Evolutionary conservation across 2,113 vertebrate genomes (phyloP), one percentile per base, ranked within the genome.

Genomic region (Pygoscelis antarcticus): DNA sequence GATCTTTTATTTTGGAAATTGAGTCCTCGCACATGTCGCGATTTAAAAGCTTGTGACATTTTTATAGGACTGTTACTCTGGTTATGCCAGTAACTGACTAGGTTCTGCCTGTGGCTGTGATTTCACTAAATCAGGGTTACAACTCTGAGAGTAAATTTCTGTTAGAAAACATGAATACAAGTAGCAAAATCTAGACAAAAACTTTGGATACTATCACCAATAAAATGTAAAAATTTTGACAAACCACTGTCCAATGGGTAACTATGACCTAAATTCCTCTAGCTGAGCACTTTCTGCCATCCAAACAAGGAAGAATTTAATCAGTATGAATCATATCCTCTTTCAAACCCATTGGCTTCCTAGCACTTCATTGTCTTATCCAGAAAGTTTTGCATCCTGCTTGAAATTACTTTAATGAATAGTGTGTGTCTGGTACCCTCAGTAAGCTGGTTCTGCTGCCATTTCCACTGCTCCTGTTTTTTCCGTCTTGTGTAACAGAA

Each of bases 381-480:
- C 70, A 86, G 80, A 95, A 65, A 81, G 38, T 36, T 78, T 49
- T 82, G 83, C 52, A 54, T 85, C 70, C 88, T 80, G 38, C 70
- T 76, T 94, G 55, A 83, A 96, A 83, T 60, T 69, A 70, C 57
- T 72, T 71, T 75, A 90, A 96, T 75, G 54, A 89, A 57, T 32
- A 70, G 32, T 69, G 29, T 91, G 54, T 89, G 78, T 44, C 84
- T 90, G 42, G 68, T 80, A 82, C 21, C 40, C 70, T 80, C 62
- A 81, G 34, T n/a, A 70, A 91, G 74, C 70, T 90, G 76, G 44
- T 89, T 81, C 60, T 84, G 36, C 61, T 94, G 69, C 62, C 57
- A 70, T 89, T 94, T 92, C 76, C 69, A 90, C 55, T 65, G 62
- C 44, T 95, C 27, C 62, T 87, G n/a, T 55, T 92, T 90, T 80